A percentile compares a stretch with the other conserved stretches of the same genome.
Conservation (phyloP, 2,797 vertebrate species). For the Selene dorsalis region DNA sequence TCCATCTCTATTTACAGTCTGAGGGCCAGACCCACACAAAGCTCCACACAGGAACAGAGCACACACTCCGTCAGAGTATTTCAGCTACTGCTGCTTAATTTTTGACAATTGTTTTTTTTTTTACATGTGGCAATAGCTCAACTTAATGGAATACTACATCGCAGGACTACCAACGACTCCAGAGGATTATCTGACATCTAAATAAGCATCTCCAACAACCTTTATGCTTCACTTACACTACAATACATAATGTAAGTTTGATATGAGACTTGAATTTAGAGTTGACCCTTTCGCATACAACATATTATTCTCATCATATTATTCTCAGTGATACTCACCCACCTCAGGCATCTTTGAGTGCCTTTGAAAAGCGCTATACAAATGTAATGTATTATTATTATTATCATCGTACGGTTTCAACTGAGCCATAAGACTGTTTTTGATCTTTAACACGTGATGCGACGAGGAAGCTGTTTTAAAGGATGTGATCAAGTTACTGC, state of each 20-base stretch:
- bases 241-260: not conserved
- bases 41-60: no score
- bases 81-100: no score
- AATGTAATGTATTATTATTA: not conserved
- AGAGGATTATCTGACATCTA: not conserved
- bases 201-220: not conserved
- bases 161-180: no score
- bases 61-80: not conserved
- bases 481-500: conserved; percentile 14
- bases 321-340: no score
- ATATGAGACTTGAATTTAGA: not conserved
- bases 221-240: not conserved
- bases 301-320: not conserved
- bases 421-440: not conserved
- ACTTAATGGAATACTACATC: not conserved
- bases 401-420: not conserved
- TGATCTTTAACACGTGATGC: not conserved
- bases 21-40: no score
- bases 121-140: no score
- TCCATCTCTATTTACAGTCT: no score
- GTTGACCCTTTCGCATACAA: not conserved
- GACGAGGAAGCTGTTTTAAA: conserved; percentile 8
- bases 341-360: no score
- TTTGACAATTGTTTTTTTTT: no score
- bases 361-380: no score